phyloP scores from a whole-genome alignment of 2,113 vertebrate genomes.

The Chamaetylas fuelleborni region DNA sequence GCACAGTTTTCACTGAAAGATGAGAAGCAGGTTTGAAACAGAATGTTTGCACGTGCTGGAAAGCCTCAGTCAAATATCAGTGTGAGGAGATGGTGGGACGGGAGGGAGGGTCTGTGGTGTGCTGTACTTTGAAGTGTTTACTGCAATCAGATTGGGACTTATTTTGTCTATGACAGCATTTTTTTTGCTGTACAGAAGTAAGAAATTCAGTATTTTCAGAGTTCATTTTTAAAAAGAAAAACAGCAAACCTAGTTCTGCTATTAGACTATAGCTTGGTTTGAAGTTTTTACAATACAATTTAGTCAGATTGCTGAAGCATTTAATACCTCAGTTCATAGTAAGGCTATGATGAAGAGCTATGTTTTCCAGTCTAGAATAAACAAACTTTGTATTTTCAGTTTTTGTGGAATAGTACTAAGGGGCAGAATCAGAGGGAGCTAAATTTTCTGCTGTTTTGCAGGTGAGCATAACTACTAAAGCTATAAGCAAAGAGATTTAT shows the following conservation, averaged over 20 bases:
- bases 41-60: not conserved
- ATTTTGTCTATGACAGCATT: not conserved
- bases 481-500: not conserved
- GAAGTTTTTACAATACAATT: not conserved
- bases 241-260: not conserved
- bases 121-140: not conserved
- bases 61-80: not conserved
- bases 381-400: not conserved
- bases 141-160: not conserved
- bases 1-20: not conserved
- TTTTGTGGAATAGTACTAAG: not conserved
- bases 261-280: not conserved
- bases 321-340: not conserved
- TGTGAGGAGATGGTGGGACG: not conserved
- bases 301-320: not conserved
- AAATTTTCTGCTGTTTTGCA: not conserved
- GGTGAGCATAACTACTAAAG: not conserved
- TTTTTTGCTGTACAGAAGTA: not conserved
- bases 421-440: not conserved
- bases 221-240: not conserved
- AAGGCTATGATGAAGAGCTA: not conserved
- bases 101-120: not conserved
- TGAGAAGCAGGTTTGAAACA: not conserved
- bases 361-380: not conserved
- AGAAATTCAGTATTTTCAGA: not conserved